phyloP scores from a whole-genome alignment of 2,113 vertebrate species.

The Eira barbara region DNA sequence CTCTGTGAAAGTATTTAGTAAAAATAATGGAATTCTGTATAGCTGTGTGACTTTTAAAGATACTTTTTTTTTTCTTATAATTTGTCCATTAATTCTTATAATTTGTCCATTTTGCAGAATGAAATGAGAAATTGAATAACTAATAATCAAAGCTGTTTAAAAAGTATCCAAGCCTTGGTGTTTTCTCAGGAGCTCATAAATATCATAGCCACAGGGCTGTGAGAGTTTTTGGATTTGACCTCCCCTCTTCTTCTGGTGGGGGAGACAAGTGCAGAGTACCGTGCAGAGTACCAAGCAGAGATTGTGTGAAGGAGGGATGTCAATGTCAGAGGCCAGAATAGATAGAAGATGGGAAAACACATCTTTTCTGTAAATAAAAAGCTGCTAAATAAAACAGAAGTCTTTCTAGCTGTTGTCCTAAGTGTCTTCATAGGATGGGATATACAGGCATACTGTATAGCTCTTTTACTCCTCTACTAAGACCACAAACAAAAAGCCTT shows the following conservation, averaged over 20 bases:
- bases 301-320: neutral
- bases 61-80: neutral
- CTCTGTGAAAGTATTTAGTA: neutral
- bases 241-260: neutral
- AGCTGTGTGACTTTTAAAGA: constrained; percentile 33
- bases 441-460: neutral
- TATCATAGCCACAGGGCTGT: neutral
- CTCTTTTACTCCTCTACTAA: neutral
- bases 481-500: neutral
- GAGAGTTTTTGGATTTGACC: neutral
- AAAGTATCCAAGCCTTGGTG: neutral
- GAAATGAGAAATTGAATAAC: neutral
- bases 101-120: neutral
- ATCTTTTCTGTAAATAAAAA: neutral
- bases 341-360: neutral
- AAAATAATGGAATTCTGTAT: neutral
- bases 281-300: neutral
- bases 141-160: constrained; percentile 13
- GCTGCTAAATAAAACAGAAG: neutral
- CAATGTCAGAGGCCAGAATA: neutral
- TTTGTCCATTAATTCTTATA: neutral
- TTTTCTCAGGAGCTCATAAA: neutral
- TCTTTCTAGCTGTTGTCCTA: neutral
- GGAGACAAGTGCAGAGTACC: neutral
- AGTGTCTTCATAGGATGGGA: neutral